phyloP scores from a whole-genome alignment of 2,797 vertebrate species.

The Manis crassicaudata region DNA sequence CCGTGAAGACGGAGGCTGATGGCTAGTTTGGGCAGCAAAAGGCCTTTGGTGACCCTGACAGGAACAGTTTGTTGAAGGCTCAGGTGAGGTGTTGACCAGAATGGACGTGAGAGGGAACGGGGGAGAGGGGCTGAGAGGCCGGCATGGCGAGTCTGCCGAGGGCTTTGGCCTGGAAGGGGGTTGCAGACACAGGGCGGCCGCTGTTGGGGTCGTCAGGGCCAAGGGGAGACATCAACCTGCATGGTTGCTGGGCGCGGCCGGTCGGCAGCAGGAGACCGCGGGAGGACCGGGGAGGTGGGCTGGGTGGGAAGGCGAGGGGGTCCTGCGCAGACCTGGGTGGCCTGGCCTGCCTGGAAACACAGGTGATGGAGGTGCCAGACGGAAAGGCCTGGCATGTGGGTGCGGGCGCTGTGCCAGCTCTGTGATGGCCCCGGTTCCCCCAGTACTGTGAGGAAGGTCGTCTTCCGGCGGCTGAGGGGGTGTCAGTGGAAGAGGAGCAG shows the following conservation, averaged over 20 bases:
- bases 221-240: neutral
- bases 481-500: neutral
- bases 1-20: neutral
- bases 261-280: neutral
- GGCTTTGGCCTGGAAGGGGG: neutral
- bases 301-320: neutral
- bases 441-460: neutral
- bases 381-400: neutral
- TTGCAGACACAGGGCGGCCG: neutral
- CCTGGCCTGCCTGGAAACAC: neutral
- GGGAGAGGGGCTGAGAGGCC: neutral
- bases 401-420: neutral
- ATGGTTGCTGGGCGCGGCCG: no score
- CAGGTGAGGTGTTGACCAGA: neutral
- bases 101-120: neutral
- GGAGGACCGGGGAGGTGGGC: neutral
- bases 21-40: neutral
- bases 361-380: neutral
- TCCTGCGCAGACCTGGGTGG: neutral
- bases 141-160: neutral
- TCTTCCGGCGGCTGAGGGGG: neutral
- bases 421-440: neutral
- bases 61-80: neutral
- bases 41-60: neutral
- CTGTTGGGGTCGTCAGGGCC: neutral